Evolutionary conservation across 2,888 invertebrate species (phyloP).

Genomic region (Rotaria sp.): DNA sequence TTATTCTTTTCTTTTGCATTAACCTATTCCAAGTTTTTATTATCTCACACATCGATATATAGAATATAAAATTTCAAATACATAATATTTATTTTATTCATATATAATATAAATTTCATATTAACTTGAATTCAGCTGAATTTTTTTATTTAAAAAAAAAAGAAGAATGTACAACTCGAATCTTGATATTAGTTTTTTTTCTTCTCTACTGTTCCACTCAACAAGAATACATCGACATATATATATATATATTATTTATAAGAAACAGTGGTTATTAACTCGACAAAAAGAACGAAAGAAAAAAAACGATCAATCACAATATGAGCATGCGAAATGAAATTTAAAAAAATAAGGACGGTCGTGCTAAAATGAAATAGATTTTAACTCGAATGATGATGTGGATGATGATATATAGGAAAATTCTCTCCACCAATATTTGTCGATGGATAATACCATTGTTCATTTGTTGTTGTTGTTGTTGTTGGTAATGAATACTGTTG

Average conservation of each 20-base stretch:
- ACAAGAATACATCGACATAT: not conserved
- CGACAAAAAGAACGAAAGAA: not conserved
- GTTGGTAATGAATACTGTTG: not conserved
- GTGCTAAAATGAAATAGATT: not conserved
- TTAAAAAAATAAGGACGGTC: slow-evolving; percentile 21
- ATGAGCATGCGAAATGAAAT: not conserved
- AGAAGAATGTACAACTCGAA: not conserved
- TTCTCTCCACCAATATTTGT: not conserved
- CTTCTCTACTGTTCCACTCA: slow-evolving; percentile 1
- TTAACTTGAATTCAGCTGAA: not conserved
- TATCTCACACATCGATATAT: not conserved
- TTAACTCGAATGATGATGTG: slow-evolving; percentile 18
- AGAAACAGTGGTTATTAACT: slow-evolving; percentile 11
- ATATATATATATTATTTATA: not conserved
- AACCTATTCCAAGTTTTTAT: not conserved
- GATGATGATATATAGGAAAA: not conserved
- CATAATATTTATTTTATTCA: no score
- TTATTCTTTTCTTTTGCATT: not conserved
- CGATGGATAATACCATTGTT: not conserved
- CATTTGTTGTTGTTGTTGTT: not conserved
- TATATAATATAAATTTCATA: not conserved
- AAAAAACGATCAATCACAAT: slow-evolving; percentile 12
- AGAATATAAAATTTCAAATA: not conserved
- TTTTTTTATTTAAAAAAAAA: not conserved
- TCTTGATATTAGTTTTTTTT: not conserved